Conservation (phyloP, 2,797 vertebrate species). For the Cossypha niveicapilla region DNA sequence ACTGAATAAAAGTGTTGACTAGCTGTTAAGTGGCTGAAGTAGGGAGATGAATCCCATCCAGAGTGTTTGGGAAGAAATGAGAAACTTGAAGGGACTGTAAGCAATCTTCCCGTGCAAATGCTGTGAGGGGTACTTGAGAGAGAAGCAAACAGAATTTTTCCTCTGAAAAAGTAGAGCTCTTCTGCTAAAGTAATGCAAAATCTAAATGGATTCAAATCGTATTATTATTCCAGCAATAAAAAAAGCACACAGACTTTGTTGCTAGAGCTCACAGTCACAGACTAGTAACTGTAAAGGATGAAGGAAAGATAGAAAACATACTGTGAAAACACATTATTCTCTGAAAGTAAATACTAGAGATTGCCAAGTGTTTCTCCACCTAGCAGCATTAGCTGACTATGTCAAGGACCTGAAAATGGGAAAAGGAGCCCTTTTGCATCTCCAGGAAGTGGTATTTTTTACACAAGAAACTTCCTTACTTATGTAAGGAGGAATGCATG, state of each 20-base stretch:
- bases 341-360: conserved; percentile 60
- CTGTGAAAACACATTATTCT: conserved; percentile 69
- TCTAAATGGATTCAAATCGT: conserved; percentile 36
- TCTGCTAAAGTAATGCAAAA: conserved; percentile 28
- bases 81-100: background rate
- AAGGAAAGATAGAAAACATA: conserved; percentile 59
- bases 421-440: conserved; percentile 24
- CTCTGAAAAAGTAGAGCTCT: background rate
- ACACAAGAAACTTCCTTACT: background rate
- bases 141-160: background rate
- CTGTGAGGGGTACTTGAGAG: background rate
- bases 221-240: conserved; percentile 63
- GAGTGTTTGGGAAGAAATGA: background rate
- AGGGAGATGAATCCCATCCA: background rate
- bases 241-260: conserved; percentile 65
- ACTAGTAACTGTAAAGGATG: conserved; percentile 62
- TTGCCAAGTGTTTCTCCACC: conserved; percentile 60
- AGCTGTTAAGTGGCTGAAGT: conserved; percentile 7
- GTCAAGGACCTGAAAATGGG: conserved; percentile 52
- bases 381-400: conserved; percentile 55
- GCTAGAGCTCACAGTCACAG: conserved; percentile 57
- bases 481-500: background rate
- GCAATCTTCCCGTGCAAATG: background rate
- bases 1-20: conserved; percentile 2
- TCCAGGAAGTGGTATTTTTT: background rate